Evolutionary conservation across 1,140 invertebrate species (phyloP), one percentile per base, ranked within the genome.

Genomic region (Drosophila tsacasi): DNA sequence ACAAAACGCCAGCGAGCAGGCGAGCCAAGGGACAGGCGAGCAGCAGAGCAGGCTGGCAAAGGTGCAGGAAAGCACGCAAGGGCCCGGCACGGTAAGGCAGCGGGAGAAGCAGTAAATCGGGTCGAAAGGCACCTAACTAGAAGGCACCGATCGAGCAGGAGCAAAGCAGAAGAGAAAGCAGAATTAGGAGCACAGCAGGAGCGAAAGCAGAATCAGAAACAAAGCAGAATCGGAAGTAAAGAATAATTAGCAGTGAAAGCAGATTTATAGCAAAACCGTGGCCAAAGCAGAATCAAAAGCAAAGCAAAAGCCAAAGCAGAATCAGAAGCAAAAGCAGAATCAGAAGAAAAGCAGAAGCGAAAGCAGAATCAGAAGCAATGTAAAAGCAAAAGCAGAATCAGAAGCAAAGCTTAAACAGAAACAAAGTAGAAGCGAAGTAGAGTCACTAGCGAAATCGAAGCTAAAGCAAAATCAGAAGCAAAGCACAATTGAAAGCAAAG

Each of bases 1-100:
- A 87, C 83, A 87, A 89, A 87, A 83, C 77, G 73, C 47, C 47
- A 44, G 3, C 58, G 55, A 58, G 68, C 65, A 72, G 62, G 57
- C 59, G 40, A 65, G 42, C 64, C 39, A 39, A 13, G 12, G 37
- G 23, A 66, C 40, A 25, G 30, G 47, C 64, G 3, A 37, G 64
- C 65, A n/a, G 54, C 13, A 35, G 35, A 27, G 25, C 39, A 15
- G 8, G 54, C 15, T 60, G n/a, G 39, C 54, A 40, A 32, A 19
- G 52, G n/a, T 21, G 19, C 10, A 9, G 55, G 35, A 25, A 23
- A n/a, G 19, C 54, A 59, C 17, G 49, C 35, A 21, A 63, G 21
- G n/a, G 32, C 15, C 1, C 2, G 15, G 21, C 35, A 27, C 19
- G 37, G 10, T 9, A 42, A 25, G 35, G 35, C n/a, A 40, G 35